A percentile compares a stretch with the other conserved stretches of the same genome.
Conservation (phyloP, 1,140 invertebrate species). For the Diabrotica undecimpunctata region DNA sequence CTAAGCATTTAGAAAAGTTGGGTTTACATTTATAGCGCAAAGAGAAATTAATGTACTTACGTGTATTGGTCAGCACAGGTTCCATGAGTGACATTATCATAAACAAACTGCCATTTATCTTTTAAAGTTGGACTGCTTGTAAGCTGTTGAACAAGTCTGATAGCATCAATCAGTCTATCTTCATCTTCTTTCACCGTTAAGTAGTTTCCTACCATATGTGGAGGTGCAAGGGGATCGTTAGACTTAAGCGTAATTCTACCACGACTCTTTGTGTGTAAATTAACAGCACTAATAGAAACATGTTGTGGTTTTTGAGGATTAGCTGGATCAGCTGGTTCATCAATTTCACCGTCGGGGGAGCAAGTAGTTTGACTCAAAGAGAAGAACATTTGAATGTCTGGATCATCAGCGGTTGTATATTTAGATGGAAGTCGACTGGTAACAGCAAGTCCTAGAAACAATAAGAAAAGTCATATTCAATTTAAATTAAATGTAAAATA, state of each 20-base stretch:
- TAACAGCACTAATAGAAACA: constrained; percentile 15
- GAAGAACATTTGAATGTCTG: constrained; percentile 64
- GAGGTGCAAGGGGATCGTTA: constrained; percentile 52
- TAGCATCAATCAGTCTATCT: constrained; percentile 43
- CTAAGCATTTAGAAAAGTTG: too few species aligned
- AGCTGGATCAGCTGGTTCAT: constrained; percentile 50
- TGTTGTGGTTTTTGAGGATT: constrained; percentile 32
- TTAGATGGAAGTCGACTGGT: constrained; percentile 54
- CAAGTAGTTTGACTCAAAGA: constrained; percentile 60
- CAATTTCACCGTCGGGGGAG: constrained; percentile 50
- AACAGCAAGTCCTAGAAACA: constrained; percentile 12
- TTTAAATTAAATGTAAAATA: background rate
- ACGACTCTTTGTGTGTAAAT: constrained; percentile 22
- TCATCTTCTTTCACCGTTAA: constrained; percentile 44
- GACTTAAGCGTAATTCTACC: constrained; percentile 37
- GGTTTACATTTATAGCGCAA: too few species aligned
- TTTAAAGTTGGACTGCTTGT: constrained; percentile 18
- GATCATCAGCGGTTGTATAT: constrained; percentile 48
- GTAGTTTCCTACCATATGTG: constrained; percentile 56
- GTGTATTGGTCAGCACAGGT: constrained; percentile 13
- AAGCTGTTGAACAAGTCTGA: constrained; percentile 31
- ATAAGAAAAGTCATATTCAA: background rate
- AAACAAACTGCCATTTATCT: constrained; percentile 51
- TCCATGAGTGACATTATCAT: constrained; percentile 47
- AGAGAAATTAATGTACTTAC: constrained; percentile 1